Conservation (phyloP, 2,888 invertebrate genomes). For the Coelopa pilipes region DNA sequence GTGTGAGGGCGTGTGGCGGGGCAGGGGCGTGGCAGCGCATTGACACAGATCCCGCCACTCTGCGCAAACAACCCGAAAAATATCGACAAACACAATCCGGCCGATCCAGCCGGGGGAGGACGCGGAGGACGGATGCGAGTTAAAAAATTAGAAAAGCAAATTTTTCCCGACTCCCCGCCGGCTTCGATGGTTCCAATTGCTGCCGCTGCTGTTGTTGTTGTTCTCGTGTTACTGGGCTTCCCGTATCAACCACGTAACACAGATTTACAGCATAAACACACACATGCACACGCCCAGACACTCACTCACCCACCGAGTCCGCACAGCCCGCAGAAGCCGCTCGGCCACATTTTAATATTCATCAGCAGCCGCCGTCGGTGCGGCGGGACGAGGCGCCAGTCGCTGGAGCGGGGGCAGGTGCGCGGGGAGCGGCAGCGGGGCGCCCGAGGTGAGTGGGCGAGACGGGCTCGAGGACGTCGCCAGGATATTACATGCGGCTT, state of each 20-base stretch:
- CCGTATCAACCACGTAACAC: too few species aligned
- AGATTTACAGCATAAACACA: not conserved
- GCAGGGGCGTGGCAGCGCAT: not conserved
- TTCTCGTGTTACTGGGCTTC: not conserved
- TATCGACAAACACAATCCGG: not conserved
- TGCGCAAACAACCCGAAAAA: not conserved
- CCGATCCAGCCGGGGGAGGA: too few species aligned
- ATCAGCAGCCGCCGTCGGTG: conserved; percentile 1
- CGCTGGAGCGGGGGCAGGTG: not conserved
- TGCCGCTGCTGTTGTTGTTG: not conserved
- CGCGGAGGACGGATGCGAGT: not conserved
- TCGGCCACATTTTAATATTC: conserved; percentile 7
- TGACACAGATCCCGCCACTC: not conserved
- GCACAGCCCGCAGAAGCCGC: not conserved
- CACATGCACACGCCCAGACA: too few species aligned
- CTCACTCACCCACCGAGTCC: too few species aligned
- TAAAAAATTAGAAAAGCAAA: conserved; percentile 20
- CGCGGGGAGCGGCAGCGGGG: not conserved
- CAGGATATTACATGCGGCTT: conserved; percentile 30
- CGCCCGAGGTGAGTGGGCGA: not conserved
- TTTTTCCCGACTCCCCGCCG: not conserved
- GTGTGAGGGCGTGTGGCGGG: not conserved
- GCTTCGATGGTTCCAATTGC: not conserved
- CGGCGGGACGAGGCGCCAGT: not conserved
- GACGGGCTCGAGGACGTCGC: conserved; percentile 1